Base-by-base conservation (phyloP, 2,113 vertebrate genomes). In the Melanocharis versteri region DNA sequence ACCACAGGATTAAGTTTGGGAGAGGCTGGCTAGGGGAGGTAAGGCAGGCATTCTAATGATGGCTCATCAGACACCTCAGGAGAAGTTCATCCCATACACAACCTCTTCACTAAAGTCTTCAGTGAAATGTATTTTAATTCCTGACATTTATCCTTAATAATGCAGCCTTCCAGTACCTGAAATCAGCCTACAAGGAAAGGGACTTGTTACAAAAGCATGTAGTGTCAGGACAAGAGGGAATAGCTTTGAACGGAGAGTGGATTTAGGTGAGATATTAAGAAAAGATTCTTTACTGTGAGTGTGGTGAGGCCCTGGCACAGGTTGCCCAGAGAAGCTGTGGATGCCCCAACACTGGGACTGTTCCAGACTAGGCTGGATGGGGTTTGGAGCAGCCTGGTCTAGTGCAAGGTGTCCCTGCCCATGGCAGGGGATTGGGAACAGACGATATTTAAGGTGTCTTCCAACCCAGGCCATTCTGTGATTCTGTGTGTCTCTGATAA, bases 321-420 rank as follows among this genome's bases (percentile, higher is more conserved):
- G 1, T 0, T 61, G 21, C 26, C 54, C 62, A 69, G 8, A 54
- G 54, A 1, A 69, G 10, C 31, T 56, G 35, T 90, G 47, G 26
- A 0, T 47, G 40, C 30, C 20, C 16, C 39, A 66, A 45, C 24
- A 9, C 61, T 69, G 47, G 31, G 5, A 62, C 2, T 20, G 26
- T 8, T 42, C 40, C 10, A 39, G 40, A 31, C 30, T 26, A 56
- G 8, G 27, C 0, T 76, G 35, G 42, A 33, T 4, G 13, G 56
- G 4, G 12, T 15, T 11, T 15, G 3, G 48, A 48, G n/a, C 1
- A 48, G 9, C 39, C 24, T 83, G 61, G 11, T 3, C 0, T 15
- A 8, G 14, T 27, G 26, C 11, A 54, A 54, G 4, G 2, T 40
- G 30, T 31, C n/a, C 54, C 40, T 61, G 61, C 16, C 16, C 16